Base-by-base conservation (phyloP, 2,797 vertebrate species). In the Mallotus villosus region DNA sequence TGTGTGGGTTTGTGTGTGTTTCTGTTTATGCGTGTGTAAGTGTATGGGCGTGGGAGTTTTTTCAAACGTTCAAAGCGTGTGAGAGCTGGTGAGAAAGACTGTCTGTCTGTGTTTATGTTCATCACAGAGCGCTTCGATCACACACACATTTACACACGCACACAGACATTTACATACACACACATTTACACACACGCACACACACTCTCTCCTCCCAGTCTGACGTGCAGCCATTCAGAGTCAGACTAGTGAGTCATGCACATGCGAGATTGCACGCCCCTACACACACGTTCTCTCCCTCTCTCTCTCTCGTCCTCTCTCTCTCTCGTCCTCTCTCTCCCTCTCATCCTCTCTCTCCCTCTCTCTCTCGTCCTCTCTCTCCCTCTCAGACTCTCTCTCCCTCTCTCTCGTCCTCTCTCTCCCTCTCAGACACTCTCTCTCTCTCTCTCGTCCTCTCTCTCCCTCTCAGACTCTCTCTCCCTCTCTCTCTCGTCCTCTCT, bases 41-140 rank as follows among this genome's bases (percentile, higher is more conserved):
- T 49, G 46, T 14, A 17, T 49, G 46, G 9, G 46, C 46, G 16
- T 49, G 46, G 11, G 46, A 12, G 19, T 65, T n/a, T 41, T 32
- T 32, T 32, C 32, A 5, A 32, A 32, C 32, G 34, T 65, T 65
- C 63, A 17, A 53, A 27, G 65, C 49, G 22, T 16, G 41, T 21
- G 14, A 5, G 59, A 32, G 46, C 9, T 17, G 72, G 75, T 53
- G 60, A 57, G 32, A 63, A 82, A 72, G 68, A 59, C 70, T 73
- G 71, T 0, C 68, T 67, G 60, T 75, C 66, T 76, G 70, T 81
- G 78, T 84, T 83, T 79, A 67, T 74, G 72, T 78, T 75, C 78
- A 76, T 78, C 61, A 74, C 80, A 68, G 55, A 67, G 80, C 79
- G 62, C 61, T 68, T 71, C 5, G 51, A 17, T 5, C n/a, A 61